These are phyloP conservation scores for Macroteleia sp. DNA, from an alignment of 2,888 invertebrate genomes.

Conservation along the genomic window DNA sequence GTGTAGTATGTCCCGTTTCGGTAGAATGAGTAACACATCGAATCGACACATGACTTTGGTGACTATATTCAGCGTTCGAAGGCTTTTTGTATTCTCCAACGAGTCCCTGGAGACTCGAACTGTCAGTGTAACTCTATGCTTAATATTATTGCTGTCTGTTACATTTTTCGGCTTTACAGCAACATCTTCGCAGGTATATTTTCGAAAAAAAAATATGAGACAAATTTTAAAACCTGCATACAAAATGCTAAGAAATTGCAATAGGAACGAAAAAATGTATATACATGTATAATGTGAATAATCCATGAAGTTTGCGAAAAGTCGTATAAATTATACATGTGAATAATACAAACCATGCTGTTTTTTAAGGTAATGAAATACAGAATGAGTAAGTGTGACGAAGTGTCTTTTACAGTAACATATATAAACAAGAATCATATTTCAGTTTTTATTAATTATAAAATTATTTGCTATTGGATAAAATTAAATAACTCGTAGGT, in stretches of 20 bases:
- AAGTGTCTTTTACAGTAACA: too few relatives aligned
- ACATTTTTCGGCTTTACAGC: slow-evolving; percentile 44
- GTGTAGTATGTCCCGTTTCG: slow-evolving; percentile 38
- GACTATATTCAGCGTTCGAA: slow-evolving; percentile 40
- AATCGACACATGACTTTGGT: slow-evolving; percentile 45
- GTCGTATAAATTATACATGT: slow-evolving; percentile 23
- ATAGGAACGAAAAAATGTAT: background rate
- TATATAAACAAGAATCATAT: too few relatives aligned
- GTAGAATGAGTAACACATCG: slow-evolving; percentile 42
- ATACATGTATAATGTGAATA: slow-evolving; percentile 11
- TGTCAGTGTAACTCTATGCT: slow-evolving; percentile 50
- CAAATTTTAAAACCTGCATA: slow-evolving; percentile 21
- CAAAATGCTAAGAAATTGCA: slow-evolving; percentile 19
- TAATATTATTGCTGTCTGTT: slow-evolving; percentile 55
- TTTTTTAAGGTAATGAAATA: slow-evolving; percentile 38
- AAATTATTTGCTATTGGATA: too few relatives aligned
- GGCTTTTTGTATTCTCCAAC: slow-evolving; percentile 52
- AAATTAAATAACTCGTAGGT: too few relatives aligned
- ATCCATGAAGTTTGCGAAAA: slow-evolving; percentile 12
- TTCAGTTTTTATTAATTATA: too few relatives aligned
- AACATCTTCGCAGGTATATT: slow-evolving; percentile 26
- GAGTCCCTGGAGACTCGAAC: slow-evolving; percentile 43
- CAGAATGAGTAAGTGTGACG: slow-evolving; percentile 1
- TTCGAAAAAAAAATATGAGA: slow-evolving; percentile 1
- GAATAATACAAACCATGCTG: slow-evolving; percentile 16